Evolutionary conservation across 2,113 vertebrate species (phyloP), one percentile per base, ranked within the genome.

Genomic region (Takifugu flavidus): DNA sequence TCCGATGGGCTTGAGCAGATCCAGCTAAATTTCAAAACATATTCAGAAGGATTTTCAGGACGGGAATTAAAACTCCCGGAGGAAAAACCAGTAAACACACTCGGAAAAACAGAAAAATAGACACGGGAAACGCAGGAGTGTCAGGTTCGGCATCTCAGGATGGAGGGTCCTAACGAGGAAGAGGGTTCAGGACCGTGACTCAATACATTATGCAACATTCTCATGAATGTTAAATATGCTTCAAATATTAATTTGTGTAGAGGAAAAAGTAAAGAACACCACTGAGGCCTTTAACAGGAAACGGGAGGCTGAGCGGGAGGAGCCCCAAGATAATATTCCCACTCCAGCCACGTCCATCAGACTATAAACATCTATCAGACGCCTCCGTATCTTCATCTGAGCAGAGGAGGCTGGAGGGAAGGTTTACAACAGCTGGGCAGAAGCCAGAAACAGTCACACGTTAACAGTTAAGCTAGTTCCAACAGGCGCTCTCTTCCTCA

Each of bases 21-120:
- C 63, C 57, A 74, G 70, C 57, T 66, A 53, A 80, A 84, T 61
- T 74, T 79, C 66, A 71, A 80, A 81, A 75, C 73, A 75, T 70
- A 77, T 79, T 80, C 20, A 3, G 59, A 2, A 29, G 60, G 75
- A 79, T 82, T 82, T 84, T 58, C 62, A 59, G 51, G 62, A 57
- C 49, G 53, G 75, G 72, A 76, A 69, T 78, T 72, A 72, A 78
- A 68, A 50, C 51, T 44, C 25, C 11, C 46, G 39, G 14, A 62
- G 65, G n/a, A 58, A 59, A 62, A 59, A 34, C 45, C 27, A 68
- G 55, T 7, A 52, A 46, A 57, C 69, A 49, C n/a, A 0, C 31
- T 4, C 44, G 13, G 15, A n/a, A 2, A 47, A 6, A 47, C 8
- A 47, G 12, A 45, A 44, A 52, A 57, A 29, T 4, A 61, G 27